phyloP scores from a whole-genome alignment of 2,113 vertebrate genomes.

The Sisor rabdophorus region DNA sequence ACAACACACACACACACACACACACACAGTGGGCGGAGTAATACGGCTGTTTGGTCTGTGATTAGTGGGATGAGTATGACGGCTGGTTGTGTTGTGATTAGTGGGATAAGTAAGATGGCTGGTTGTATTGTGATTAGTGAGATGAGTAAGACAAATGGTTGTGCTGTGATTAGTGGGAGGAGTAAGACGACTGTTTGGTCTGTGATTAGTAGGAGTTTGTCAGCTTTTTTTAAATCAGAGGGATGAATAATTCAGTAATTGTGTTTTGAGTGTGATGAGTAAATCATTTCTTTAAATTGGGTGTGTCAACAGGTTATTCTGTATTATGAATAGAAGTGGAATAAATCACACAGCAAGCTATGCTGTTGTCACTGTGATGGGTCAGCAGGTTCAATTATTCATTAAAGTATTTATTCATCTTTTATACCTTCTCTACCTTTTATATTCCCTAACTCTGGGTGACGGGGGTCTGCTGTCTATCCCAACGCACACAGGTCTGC shows the following conservation, averaged over 20 bases:
- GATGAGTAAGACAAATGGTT: not conserved
- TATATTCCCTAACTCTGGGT: too few species aligned
- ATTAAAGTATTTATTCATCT: too few species aligned
- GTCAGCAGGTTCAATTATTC: not conserved
- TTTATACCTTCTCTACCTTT: too few species aligned
- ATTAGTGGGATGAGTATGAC: not conserved
- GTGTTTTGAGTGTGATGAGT: not conserved
- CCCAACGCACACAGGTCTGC: too few species aligned
- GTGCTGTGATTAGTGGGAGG: not conserved
- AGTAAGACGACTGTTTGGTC: too few species aligned
- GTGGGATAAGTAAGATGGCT: not conserved
- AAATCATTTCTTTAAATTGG: not conserved
- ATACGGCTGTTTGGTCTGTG: not conserved
- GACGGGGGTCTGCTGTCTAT: too few species aligned
- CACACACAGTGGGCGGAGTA: not conserved
- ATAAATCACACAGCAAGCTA: not conserved
- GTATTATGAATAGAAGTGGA: too few species aligned
- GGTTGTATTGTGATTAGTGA: not conserved
- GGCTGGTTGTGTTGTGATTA: not conserved
- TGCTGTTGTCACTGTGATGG: not conserved
- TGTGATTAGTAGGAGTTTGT: not conserved
- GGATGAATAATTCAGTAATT: not conserved
- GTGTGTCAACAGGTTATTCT: too few species aligned
- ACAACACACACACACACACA: constrained; percentile 18
- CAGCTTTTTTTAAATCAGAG: not conserved